Evolutionary conservation across 2,797 vertebrate genomes (phyloP), one percentile per base, ranked within the genome.

Genomic region (Pampus argenteus): DNA sequence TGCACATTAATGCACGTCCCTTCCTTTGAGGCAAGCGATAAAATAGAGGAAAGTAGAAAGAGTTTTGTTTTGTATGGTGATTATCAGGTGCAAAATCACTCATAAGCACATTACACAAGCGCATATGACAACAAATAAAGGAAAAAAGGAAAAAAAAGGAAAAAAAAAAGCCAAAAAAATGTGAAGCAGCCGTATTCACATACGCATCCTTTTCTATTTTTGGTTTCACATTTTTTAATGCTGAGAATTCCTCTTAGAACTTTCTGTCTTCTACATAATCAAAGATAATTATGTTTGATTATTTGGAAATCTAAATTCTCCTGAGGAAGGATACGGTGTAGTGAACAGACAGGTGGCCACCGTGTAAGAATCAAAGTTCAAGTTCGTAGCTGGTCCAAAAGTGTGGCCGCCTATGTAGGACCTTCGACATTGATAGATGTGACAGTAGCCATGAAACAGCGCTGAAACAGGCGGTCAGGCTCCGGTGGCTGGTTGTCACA

Each of bases 381-480:
- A 42, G 36, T 4, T 2, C 10, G 10, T 52, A 17, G 49, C n/a
- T n/a, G n/a, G n/a, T 63, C 20, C 44, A 26, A 59, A 4, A 20
- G 26, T 52, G 29, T 29, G 17, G 5, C 13, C 3, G 29, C 73
- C 78, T 92, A 91, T 2, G 88, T 71, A 28, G 91, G 93, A 71
- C 90, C 91, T 57, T 94, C 92, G 0, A 93, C 88, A 17, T 95
- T 73, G 6, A 90, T 73, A 48, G 91, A 80, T 0, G 88, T 93
- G 80, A 91, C 88, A 2, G 92, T 80, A 25, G 95, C 89, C 87
- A 92, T 91, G 79, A 95, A 96, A 86, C 93, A 94, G 42, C 84
- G 88, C 88, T 94, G 94, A 62, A 95, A 93, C 48, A 94, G 83
- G 15, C 51, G 77, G 40, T 90, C 91, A 2, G 91, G 87, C 45